phyloP scores from a whole-genome alignment of 92 coral and sea anemone genomes.

The Zoanthus sansibaricus region DNA sequence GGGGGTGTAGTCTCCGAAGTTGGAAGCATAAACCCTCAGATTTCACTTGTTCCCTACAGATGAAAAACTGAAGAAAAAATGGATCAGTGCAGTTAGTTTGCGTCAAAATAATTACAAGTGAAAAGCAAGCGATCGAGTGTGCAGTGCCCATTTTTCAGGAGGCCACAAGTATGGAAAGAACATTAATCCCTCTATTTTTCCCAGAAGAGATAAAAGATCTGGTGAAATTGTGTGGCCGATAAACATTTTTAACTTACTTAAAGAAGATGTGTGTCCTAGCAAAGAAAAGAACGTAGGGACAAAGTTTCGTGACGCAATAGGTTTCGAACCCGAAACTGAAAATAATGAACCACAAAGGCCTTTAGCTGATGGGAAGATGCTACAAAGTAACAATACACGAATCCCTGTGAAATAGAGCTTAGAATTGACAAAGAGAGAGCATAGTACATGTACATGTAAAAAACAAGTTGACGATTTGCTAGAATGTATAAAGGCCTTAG shows the following conservation, averaged over 20 bases:
- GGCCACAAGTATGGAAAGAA: constrained; percentile 55
- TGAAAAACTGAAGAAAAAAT: constrained; percentile 44
- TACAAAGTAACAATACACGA: constrained; percentile 4
- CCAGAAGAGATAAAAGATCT: constrained; percentile 52
- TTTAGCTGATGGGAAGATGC: neutral
- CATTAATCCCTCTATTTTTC: constrained; percentile 59
- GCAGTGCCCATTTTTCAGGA: constrained; percentile 55
- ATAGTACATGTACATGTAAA: constrained; percentile 27
- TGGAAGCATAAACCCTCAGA: constrained; percentile 31
- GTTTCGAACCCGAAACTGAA: constrained; percentile 15
- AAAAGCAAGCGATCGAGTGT: constrained; percentile 53
- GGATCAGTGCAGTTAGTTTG: constrained; percentile 38
- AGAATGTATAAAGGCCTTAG: constrained; percentile 47
- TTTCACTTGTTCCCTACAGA: constrained; percentile 22
- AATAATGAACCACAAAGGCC: constrained; percentile 15
- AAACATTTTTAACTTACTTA: constrained; percentile 47
- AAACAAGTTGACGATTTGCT: constrained; percentile 24
- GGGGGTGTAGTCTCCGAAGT: constrained; percentile 20
- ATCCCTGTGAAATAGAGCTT: neutral
- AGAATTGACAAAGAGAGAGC: constrained; percentile 33
- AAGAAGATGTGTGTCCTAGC: constrained; percentile 10
- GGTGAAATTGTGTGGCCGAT: constrained; percentile 61
- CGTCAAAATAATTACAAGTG: constrained; percentile 47
- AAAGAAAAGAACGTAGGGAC: neutral
- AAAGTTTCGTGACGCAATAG: neutral